These are phyloP conservation scores for Blastomussa wellsi DNA, from an alignment of 92 coral and sea anemone genomes.

Conservation along the genomic window DNA sequence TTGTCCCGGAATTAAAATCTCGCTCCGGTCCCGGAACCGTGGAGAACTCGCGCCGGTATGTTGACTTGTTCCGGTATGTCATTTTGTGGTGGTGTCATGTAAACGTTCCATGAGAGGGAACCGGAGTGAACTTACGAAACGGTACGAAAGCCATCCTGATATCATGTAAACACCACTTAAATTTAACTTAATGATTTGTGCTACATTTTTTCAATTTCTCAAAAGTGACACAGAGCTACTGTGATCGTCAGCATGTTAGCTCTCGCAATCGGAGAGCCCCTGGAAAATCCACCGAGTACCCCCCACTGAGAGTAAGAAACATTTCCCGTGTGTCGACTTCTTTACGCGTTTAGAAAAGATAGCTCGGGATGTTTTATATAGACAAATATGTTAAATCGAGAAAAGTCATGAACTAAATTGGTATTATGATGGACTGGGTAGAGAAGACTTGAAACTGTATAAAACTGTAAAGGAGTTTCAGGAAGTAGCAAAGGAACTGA, in stretches of 20 bases:
- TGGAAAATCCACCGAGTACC: neutral
- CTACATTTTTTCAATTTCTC: neutral
- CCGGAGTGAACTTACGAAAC: too few species aligned
- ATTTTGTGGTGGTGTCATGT: too few species aligned
- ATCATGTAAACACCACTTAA: too few species aligned
- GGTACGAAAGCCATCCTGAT: too few species aligned
- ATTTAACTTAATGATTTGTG: conserved; percentile 2
- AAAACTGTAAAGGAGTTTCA: neutral
- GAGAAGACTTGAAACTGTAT: neutral
- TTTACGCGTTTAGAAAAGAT: neutral
- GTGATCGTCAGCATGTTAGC: neutral
- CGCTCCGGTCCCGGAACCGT: too few species aligned
- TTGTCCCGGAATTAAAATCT: too few species aligned
- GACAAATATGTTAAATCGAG: neutral
- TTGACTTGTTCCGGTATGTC: too few species aligned
- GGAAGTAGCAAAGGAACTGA: neutral
- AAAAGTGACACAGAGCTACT: neutral
- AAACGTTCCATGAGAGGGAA: too few species aligned
- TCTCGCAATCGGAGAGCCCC: neutral
- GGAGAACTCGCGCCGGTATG: too few species aligned
- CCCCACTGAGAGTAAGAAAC: neutral
- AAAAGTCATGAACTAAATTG: neutral
- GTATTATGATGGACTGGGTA: neutral
- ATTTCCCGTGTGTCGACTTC: neutral
- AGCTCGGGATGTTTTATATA: neutral